Evolutionary conservation across 2,113 vertebrate species (phyloP).

Genomic region (Eulemur macaco): DNA sequence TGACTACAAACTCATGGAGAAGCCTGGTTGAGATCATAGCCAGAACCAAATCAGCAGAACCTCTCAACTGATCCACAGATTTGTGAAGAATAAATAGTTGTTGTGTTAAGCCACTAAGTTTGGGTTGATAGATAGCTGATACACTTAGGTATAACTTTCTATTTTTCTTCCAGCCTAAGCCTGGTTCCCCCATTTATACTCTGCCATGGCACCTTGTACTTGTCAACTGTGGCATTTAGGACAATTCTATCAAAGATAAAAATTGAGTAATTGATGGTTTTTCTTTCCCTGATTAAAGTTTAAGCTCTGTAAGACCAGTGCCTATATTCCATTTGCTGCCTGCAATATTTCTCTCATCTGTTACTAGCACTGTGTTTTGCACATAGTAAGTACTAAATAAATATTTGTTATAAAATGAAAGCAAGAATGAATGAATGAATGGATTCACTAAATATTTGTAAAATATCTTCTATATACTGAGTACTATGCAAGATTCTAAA

Average conservation of each 20-base stretch:
- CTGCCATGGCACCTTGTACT: not conserved
- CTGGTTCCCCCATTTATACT: not conserved
- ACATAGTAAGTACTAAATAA: not conserved
- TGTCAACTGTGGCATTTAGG: not conserved
- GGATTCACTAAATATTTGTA: not conserved
- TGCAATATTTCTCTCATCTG: not conserved
- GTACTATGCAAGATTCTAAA: not conserved
- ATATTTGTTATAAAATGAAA: not conserved
- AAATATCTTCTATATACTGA: not conserved
- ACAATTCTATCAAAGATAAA: not conserved
- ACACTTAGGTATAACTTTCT: not conserved
- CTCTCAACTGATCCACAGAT: not conserved
- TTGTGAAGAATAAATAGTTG: not conserved
- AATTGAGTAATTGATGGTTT: not conserved
- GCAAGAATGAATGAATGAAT: not conserved
- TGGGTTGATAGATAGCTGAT: not conserved
- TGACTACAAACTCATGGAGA: not conserved
- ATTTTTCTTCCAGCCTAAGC: not conserved
- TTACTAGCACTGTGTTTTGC: not conserved
- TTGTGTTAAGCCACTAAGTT: not conserved
- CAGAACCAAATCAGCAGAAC: not conserved
- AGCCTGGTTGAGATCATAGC: not conserved
- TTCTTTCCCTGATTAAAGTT: not conserved
- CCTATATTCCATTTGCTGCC: not conserved
- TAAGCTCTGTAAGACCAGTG: not conserved